phyloP scores from a whole-genome alignment of 2,888 invertebrate species.

The Lycaena phlaeas region DNA sequence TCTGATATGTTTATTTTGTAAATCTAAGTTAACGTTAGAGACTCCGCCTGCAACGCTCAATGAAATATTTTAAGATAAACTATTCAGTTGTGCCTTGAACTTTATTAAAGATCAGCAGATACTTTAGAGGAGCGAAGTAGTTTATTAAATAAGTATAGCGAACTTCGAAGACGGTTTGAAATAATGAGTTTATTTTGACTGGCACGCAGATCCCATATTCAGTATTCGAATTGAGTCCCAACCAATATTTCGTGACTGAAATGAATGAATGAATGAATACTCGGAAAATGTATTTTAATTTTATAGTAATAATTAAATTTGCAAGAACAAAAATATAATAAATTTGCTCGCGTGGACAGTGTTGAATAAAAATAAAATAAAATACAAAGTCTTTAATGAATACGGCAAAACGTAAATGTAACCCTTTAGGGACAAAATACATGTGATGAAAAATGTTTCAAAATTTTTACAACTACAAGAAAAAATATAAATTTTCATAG shows the following conservation, averaged over 20 bases:
- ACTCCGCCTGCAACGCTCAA: no score
- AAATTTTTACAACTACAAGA: no score
- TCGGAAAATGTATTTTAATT: not conserved
- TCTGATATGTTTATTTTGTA: no score
- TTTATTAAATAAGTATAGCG: slow-evolving; percentile 6
- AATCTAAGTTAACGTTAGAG: no score
- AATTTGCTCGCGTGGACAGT: no score
- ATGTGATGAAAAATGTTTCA: no score
- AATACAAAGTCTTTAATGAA: no score
- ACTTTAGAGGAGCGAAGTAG: slow-evolving; percentile 4
- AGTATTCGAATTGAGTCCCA: slow-evolving; percentile 15
- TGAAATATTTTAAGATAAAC: slow-evolving; percentile 4
- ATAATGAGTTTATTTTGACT: slow-evolving; percentile 8
- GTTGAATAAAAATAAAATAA: no score
- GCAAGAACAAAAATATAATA: no score
- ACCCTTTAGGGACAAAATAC: no score
- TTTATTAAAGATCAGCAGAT: slow-evolving; percentile 7
- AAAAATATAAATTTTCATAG: no score
- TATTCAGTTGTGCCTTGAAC: slow-evolving; percentile 3
- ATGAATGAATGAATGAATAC: slow-evolving; percentile 4
- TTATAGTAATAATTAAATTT: slow-evolving; percentile 4
- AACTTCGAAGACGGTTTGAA: slow-evolving; percentile 6
- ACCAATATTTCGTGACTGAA: slow-evolving; percentile 21
- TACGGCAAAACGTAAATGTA: no score
- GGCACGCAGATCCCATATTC: not conserved